Conservation (phyloP, 2,888 invertebrate genomes). For the Osedax frankpressi region DNA sequence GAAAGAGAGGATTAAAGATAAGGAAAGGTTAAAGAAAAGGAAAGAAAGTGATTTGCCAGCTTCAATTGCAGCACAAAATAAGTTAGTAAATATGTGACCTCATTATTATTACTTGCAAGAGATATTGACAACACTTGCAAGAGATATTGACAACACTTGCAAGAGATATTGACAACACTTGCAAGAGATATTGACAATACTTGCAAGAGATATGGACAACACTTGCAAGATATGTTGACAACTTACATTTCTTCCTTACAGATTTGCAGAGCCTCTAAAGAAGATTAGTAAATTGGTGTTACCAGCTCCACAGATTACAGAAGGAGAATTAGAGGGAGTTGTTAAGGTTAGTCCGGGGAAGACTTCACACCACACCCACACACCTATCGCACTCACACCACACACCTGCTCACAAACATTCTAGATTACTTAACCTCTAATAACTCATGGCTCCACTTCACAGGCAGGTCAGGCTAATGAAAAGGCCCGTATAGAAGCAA, state of each 20-base stretch:
- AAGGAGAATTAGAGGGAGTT: constrained; percentile 57
- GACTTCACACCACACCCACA: too few relatives aligned
- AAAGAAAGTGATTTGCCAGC: constrained; percentile 87
- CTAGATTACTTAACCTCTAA: neutral
- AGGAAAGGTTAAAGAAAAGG: constrained; percentile 80
- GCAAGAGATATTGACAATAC: too few relatives aligned
- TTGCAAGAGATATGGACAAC: too few relatives aligned
- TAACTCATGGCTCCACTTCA: neutral
- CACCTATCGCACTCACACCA: too few relatives aligned
- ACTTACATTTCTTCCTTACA: constrained; percentile 24
- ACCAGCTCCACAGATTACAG: constrained; percentile 90
- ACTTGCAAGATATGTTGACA: too few relatives aligned
- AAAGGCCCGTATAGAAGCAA: constrained; percentile 59
- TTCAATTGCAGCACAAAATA: constrained; percentile 57
- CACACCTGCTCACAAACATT: too few relatives aligned
- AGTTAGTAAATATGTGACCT: constrained; percentile 29
- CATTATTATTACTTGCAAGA: too few relatives aligned
- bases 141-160: too few relatives aligned
- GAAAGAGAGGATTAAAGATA: constrained; percentile 83
- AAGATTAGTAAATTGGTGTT: constrained; percentile 89
- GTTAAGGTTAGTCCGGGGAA: constrained; percentile 25
- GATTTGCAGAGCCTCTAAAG: constrained; percentile 61
- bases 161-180: too few relatives aligned
- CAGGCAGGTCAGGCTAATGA: constrained; percentile 54
- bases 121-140: too few relatives aligned